Conservation (phyloP, 1,140 invertebrate species). For the Drosophila pectinifera region DNA sequence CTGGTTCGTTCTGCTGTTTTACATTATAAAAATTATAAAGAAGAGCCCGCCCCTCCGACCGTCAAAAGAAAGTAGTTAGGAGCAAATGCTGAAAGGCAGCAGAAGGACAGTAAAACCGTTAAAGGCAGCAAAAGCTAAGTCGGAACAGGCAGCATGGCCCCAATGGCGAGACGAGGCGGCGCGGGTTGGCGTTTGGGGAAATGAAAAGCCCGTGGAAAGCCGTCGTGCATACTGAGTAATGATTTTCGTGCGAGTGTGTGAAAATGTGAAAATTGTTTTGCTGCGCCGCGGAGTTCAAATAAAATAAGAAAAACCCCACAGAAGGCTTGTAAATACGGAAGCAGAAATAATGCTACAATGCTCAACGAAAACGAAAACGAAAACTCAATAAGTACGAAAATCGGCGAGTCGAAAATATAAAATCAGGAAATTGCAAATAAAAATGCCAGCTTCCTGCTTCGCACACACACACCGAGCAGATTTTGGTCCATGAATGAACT, state of each 20-base stretch:
- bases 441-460: slow-evolving; percentile 39
- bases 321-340: slow-evolving; percentile 32
- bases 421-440: slow-evolving; percentile 39
- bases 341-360: slow-evolving; percentile 22
- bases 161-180: slow-evolving; percentile 38
- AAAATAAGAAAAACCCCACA: slow-evolving; percentile 7
- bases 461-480: slow-evolving; percentile 37
- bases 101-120: slow-evolving; percentile 16
- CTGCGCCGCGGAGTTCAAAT: slow-evolving; percentile 25
- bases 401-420: slow-evolving; percentile 6
- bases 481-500: slow-evolving; percentile 77
- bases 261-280: slow-evolving; percentile 63
- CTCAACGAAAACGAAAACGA: neutral
- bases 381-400: slow-evolving; percentile 15
- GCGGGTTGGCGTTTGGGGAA: slow-evolving; percentile 37
- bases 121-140: slow-evolving; percentile 24
- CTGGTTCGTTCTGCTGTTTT: slow-evolving; percentile 35
- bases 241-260: slow-evolving; percentile 66
- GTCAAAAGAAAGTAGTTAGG: slow-evolving; percentile 24
- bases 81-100: slow-evolving; percentile 39
- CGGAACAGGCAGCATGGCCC: slow-evolving; percentile 58
- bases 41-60: neutral
- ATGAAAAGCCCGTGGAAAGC: slow-evolving; percentile 68
- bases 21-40: slow-evolving; percentile 19
- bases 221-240: slow-evolving; percentile 78